Conservation (phyloP, 2,888 invertebrate genomes). For the Ophraella communa region DNA sequence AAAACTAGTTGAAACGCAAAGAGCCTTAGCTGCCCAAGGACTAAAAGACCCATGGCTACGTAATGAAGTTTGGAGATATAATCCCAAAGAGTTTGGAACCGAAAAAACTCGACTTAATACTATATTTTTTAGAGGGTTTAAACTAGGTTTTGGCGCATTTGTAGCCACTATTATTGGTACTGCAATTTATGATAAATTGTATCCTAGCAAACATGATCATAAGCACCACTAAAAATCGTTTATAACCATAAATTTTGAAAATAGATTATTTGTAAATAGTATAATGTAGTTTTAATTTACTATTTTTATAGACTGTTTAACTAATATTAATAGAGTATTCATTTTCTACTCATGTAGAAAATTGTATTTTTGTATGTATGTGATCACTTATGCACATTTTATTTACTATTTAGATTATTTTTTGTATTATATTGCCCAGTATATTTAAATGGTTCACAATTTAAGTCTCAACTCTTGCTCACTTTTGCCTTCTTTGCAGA, state of each 20-base stretch:
- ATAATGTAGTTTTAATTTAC: neutral
- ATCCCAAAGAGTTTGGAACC: conserved; percentile 67
- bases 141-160: conserved; percentile 68
- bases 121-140: conserved; percentile 70
- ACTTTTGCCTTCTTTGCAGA: too few species aligned
- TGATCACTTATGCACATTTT: too few species aligned
- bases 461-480: too few species aligned
- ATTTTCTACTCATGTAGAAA: too few species aligned
- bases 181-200: conserved; percentile 50
- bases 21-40: conserved; percentile 72
- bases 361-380: too few species aligned
- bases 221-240: conserved; percentile 57
- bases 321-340: too few species aligned
- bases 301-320: neutral
- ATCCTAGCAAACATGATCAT: conserved; percentile 58
- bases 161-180: conserved; percentile 63
- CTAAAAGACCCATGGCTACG: conserved; percentile 88
- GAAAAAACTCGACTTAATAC: conserved; percentile 57
- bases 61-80: conserved; percentile 85
- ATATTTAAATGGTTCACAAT: too few species aligned
- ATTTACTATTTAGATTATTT: too few species aligned
- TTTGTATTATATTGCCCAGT: too few species aligned
- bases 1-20: conserved; percentile 68
- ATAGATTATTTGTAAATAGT: conserved; percentile 16
- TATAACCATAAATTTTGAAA: conserved; percentile 6